Evolutionary conservation across 2,888 invertebrate genomes (phyloP).

Genomic region (Nomada ferruginata): DNA sequence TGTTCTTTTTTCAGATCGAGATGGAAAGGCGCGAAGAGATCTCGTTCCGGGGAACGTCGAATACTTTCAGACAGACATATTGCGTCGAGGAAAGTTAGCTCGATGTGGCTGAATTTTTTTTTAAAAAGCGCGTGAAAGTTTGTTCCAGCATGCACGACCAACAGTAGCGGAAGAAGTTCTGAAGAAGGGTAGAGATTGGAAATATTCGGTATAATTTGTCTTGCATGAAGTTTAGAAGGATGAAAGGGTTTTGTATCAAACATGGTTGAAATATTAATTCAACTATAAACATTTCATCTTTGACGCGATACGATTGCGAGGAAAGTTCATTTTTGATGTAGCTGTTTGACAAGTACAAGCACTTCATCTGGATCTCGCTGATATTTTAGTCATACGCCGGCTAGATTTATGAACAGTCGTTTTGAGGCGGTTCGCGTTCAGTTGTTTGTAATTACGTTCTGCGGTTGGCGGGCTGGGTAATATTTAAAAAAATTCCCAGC

Average conservation of each 20-base stretch:
- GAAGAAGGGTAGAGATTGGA: neutral
- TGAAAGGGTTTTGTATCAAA: neutral
- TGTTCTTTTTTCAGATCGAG: constrained; percentile 21
- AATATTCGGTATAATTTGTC: neutral
- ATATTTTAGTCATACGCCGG: constrained; percentile 20
- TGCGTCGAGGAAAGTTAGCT: neutral
- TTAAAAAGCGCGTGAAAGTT: neutral
- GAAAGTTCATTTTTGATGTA: constrained; percentile 3
- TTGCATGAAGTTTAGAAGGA: neutral
- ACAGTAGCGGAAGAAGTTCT: neutral
- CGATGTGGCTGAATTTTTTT: neutral
- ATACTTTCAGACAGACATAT: neutral
- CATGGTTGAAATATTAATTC: neutral
- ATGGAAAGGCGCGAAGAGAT: neutral
- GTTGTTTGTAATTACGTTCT: constrained; percentile 18
- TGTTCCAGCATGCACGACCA: neutral
- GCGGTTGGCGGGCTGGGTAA: neutral
- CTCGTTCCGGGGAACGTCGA: neutral
- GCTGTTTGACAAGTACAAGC: constrained; percentile 3
- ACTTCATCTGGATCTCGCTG: neutral
- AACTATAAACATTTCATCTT: neutral
- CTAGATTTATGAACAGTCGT: constrained; percentile 16
- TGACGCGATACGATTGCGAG: neutral
- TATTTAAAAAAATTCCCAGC: constrained; percentile 19
- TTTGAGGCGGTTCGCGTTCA: constrained; percentile 10